Percentiles rank a stretch among this genome's conserved stretches.
These are phyloP conservation scores for Oreonectes daqikongensis DNA, from an alignment of 2,797 vertebrate species.

Conservation along the genomic window DNA sequence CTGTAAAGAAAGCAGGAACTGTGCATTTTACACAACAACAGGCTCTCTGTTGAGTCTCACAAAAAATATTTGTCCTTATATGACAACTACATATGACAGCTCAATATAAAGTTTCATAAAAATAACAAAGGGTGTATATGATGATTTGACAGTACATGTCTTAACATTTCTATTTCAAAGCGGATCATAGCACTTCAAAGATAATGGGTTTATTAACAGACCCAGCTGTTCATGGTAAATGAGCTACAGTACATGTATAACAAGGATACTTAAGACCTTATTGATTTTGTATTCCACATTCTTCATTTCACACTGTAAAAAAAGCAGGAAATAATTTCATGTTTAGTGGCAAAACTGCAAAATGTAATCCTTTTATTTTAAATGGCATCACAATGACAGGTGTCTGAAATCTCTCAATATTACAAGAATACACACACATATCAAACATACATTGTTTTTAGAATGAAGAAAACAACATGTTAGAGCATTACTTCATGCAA, in stretches of 20 bases:
- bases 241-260: no score
- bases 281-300: not conserved
- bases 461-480: no score
- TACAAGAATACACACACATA: no score
- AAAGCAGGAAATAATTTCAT: no score
- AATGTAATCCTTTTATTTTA: no score
- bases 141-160: not conserved
- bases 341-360: no score
- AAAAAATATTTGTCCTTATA: constrained; percentile 12
- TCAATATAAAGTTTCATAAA: not conserved
- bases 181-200: not conserved
- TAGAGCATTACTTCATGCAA: no score
- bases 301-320: not conserved
- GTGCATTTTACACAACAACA: not conserved
- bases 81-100: not conserved
- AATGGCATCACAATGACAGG: no score
- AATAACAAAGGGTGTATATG: not conserved
- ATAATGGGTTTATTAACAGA: not conserved
- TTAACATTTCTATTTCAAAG: not conserved
- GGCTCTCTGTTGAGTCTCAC: not conserved
- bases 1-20: not conserved
- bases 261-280: not conserved
- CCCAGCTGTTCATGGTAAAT: not conserved
- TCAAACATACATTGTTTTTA: no score
- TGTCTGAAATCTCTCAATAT: no score